Percentiles rank a stretch among this genome's conserved stretches.
Conservation (phyloP, 2,888 invertebrate genomes). For the Oxystoma pomonae region DNA sequence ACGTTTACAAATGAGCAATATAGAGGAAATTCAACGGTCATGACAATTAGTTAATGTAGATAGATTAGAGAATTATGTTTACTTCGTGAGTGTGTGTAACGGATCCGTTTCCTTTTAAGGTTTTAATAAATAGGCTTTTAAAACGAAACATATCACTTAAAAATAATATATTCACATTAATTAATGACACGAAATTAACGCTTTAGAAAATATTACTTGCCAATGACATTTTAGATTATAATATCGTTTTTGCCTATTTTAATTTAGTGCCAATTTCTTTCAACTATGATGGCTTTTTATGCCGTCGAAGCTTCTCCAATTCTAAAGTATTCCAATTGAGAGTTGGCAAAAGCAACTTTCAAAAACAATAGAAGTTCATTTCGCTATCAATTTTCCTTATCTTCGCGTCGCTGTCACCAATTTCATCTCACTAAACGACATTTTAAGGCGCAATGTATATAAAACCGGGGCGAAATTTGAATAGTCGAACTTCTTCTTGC, state of each 20-base stretch:
- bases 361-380: constrained; percentile 2
- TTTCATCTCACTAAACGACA: not conserved
- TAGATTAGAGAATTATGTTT: not conserved
- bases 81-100: not conserved
- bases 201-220: no score
- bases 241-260: no score
- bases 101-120: not conserved
- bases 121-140: not conserved
- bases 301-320: not conserved
- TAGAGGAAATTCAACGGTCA: not conserved
- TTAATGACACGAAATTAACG: no score
- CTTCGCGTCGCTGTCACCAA: not conserved
- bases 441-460: not conserved
- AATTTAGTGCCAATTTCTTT: not conserved
- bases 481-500: constrained; percentile 2
- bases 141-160: not conserved
- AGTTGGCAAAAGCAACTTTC: not conserved
- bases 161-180: no score
- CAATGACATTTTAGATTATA: no score
- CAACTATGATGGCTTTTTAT: not conserved
- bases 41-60: not conserved
- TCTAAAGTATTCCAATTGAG: not conserved
- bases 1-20: not conserved
- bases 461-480: not conserved
- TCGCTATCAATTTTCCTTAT: constrained; percentile 1